Evolutionary conservation across 2,888 invertebrate genomes (phyloP).

Genomic region (Uloborus plumipes): DNA sequence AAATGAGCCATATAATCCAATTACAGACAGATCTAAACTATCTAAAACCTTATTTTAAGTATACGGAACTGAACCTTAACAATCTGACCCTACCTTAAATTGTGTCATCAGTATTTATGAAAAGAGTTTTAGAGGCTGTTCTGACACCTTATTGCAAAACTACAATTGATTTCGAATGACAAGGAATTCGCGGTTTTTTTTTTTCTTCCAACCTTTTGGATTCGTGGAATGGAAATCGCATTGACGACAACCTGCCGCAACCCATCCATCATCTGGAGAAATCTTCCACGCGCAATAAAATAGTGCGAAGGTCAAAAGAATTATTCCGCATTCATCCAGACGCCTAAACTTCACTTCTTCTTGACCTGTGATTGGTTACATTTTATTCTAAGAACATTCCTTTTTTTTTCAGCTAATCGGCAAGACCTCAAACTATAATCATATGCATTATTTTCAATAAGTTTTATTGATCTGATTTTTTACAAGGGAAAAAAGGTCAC

Average conservation of each 20-base stretch:
- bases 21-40: slow-evolving; percentile 6
- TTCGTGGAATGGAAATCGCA: slow-evolving; percentile 33
- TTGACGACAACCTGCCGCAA: slow-evolving; percentile 49
- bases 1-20: slow-evolving; percentile 15
- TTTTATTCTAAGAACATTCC: slow-evolving; percentile 3
- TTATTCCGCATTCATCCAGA: slow-evolving; percentile 52
- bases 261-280: slow-evolving; percentile 62
- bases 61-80: slow-evolving; percentile 15
- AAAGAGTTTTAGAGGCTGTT: slow-evolving; percentile 25
- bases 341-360: slow-evolving; percentile 45
- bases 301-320: slow-evolving; percentile 54
- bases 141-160: slow-evolving; percentile 40
- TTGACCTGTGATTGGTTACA: not conserved
- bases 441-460: no score
- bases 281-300: slow-evolving; percentile 63
- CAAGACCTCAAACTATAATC: no score
- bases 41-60: slow-evolving; percentile 6
- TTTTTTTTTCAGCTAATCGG: not conserved
- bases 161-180: slow-evolving; percentile 63
- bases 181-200: slow-evolving; percentile 49
- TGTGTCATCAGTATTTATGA: slow-evolving; percentile 27
- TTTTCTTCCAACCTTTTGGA: slow-evolving; percentile 22
- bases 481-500: no score
- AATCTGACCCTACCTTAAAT: slow-evolving; percentile 42
- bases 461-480: no score